Evolutionary conservation across 2,888 invertebrate genomes (phyloP).

Genomic region (Caradrina clavipalpis): DNA sequence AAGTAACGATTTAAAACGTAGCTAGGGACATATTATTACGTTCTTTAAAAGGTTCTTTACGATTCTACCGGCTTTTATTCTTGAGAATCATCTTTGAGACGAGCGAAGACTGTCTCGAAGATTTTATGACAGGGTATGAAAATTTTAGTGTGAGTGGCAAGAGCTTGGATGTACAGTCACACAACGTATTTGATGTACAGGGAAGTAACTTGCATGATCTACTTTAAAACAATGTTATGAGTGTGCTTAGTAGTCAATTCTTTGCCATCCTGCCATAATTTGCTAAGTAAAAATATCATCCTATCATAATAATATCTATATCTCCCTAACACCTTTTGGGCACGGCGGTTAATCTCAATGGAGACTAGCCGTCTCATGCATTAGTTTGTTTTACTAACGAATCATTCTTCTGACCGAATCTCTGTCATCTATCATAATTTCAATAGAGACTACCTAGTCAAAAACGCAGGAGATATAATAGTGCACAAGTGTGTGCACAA

Average conservation of each 20-base stretch:
- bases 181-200: background rate
- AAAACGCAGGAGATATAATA: too few species aligned
- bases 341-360: too few species aligned
- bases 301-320: too few species aligned
- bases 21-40: slow-evolving; percentile 50
- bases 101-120: slow-evolving; percentile 71
- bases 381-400: too few species aligned
- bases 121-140: slow-evolving; percentile 77
- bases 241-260: background rate
- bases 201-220: background rate
- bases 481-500: too few species aligned
- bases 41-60: slow-evolving; percentile 74
- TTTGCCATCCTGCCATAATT: background rate
- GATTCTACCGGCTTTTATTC: slow-evolving; percentile 71
- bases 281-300: too few species aligned
- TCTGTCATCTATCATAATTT: too few species aligned
- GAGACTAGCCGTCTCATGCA: too few species aligned
- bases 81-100: slow-evolving; percentile 74
- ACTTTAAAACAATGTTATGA: background rate
- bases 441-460: too few species aligned
- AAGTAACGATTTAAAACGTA: slow-evolving; percentile 55
- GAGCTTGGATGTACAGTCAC: slow-evolving; percentile 28
- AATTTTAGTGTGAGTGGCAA: slow-evolving; percentile 73
- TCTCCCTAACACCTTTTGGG: too few species aligned
- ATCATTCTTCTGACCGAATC: too few species aligned